Evolutionary conservation across 2,797 vertebrate genomes (phyloP).

Genomic region (Bucorvus abyssinicus): DNA sequence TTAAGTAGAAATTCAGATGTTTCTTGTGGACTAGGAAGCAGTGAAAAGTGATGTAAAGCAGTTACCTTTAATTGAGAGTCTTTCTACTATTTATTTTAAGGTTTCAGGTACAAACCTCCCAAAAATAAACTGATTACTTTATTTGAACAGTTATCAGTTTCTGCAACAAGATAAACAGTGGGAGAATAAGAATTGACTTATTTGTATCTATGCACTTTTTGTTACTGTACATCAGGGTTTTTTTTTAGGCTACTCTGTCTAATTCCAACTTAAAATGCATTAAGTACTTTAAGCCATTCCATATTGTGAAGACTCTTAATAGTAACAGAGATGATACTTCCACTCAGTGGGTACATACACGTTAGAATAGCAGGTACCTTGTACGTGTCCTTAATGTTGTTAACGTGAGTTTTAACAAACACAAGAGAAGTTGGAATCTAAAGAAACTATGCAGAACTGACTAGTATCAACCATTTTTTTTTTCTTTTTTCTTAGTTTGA

Average conservation of each 20-base stretch:
- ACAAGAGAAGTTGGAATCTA: neutral
- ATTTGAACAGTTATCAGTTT: neutral
- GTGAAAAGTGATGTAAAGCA: neutral
- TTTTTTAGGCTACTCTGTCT: neutral
- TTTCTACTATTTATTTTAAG: neutral
- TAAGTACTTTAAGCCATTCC: neutral
- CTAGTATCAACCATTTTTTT: neutral
- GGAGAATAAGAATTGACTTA: neutral
- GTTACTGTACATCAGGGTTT: neutral
- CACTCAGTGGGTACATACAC: neutral
- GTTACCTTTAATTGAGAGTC: neutral
- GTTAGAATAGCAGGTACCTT: neutral
- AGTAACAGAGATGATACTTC: neutral
- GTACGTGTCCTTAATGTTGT: neutral
- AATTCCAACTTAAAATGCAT: neutral
- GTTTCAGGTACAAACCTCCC: neutral
- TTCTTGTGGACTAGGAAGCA: neutral
- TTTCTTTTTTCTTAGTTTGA: slow-evolving; percentile 82
- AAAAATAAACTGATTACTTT: neutral
- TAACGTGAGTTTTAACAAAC: neutral
- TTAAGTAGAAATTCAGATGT: neutral
- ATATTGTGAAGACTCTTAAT: neutral
- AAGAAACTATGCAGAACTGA: neutral
- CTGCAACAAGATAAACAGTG: neutral
- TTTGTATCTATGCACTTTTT: neutral